Conservation (phyloP, 2,797 vertebrate genomes). For the Gorsachius magnificus region DNA sequence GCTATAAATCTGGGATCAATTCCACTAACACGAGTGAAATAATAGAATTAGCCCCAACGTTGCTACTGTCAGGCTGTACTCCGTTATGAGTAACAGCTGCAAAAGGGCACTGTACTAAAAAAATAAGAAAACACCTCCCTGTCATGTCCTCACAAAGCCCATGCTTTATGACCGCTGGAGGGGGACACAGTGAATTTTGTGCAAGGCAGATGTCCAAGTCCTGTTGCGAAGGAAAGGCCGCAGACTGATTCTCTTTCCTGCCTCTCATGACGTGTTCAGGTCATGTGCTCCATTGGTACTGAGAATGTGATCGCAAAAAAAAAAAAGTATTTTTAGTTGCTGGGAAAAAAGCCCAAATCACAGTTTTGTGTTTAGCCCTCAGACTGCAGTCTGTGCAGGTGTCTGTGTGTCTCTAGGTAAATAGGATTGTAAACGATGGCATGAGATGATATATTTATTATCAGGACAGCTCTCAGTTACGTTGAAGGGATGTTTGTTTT, state of each 20-base stretch:
- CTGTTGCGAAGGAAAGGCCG: neutral
- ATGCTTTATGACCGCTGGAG: constrained; percentile 3
- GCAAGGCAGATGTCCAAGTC: neutral
- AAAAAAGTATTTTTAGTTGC: neutral
- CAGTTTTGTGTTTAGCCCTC: neutral
- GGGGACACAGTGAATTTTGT: neutral
- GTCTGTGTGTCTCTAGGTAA: neutral
- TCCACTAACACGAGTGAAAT: constrained; percentile 9
- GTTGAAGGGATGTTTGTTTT: neutral
- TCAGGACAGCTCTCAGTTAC: neutral
- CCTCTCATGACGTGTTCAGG: neutral
- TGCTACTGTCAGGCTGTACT: constrained; percentile 25
- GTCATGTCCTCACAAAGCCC: neutral
- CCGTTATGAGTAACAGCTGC: constrained; percentile 9
- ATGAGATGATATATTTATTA: neutral
- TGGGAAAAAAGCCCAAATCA: neutral
- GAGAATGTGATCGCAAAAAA: neutral
- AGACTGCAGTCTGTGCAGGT: neutral
- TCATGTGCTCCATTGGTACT: neutral
- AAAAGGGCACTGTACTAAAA: neutral
- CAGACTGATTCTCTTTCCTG: neutral
- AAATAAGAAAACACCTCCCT: neutral
- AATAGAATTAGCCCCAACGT: constrained; percentile 22
- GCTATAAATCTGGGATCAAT: constrained; percentile 60
- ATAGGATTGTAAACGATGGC: neutral